phyloP scores from a whole-genome alignment of 2,113 vertebrate genomes.

The Ellobius talpinus region DNA sequence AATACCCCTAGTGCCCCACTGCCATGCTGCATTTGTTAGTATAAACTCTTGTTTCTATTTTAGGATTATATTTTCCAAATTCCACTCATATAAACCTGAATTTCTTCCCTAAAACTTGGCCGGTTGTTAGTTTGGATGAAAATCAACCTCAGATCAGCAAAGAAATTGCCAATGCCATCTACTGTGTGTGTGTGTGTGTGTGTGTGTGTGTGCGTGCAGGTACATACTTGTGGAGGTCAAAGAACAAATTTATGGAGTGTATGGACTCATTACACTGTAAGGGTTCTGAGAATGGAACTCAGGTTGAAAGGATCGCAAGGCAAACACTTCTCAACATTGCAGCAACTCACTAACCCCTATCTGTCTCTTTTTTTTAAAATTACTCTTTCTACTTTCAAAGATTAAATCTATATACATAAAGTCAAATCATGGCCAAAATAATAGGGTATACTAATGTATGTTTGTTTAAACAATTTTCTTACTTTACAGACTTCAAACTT shows the following conservation, averaged over 20 bases:
- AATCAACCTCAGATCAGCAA: constrained; percentile 11
- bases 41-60: background rate
- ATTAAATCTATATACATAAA: constrained; percentile 42
- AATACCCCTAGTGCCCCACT: background rate
- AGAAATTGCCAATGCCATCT: background rate
- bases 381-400: constrained; percentile 13
- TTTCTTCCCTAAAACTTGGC: constrained; percentile 12
- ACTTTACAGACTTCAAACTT: background rate
- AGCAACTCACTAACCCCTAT: background rate
- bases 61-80: constrained; percentile 4
- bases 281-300: background rate
- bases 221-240: background rate
- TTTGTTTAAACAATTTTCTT: background rate
- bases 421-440: background rate
- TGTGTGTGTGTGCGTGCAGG: background rate
- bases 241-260: background rate
- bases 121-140: constrained; percentile 20
- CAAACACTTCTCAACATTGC: background rate
- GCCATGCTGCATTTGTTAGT: constrained; percentile 23
- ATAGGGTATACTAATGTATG: background rate
- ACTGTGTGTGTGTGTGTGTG: background rate
- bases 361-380: background rate
- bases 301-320: no score
- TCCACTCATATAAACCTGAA: background rate
- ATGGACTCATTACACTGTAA: background rate